These are phyloP conservation scores for Leucoma salicis DNA, from an alignment of 2,888 invertebrate genomes.

Conservation along the genomic window DNA sequence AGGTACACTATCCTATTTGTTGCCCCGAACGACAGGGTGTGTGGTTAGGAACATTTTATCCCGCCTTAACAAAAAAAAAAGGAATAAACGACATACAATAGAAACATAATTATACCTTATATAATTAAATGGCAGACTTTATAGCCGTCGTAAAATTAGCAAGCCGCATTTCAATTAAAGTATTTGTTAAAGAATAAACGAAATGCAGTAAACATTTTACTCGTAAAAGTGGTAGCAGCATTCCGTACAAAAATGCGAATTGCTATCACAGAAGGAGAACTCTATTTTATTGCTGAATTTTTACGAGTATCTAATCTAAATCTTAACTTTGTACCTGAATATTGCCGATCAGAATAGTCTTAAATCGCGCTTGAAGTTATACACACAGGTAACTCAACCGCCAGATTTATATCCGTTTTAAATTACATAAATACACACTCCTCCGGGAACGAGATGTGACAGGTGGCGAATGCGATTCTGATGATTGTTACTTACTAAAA, in stretches of 20 bases:
- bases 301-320: not conserved
- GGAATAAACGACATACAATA: not conserved
- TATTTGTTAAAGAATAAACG: constrained; percentile 21
- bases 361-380: not conserved
- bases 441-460: too few relatives aligned
- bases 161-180: constrained; percentile 56
- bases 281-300: not conserved
- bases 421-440: too few relatives aligned
- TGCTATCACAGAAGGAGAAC: constrained; percentile 1
- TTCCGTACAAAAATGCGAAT: not conserved
- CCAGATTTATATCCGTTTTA: too few relatives aligned
- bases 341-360: not conserved
- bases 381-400: too few relatives aligned
- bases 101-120: constrained; percentile 51
- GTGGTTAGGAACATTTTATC: too few relatives aligned
- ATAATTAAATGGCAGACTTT: constrained; percentile 67
- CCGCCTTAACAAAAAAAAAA: too few relatives aligned
- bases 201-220: constrained; percentile 7
- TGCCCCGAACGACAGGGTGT: too few relatives aligned
- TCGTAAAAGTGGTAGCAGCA: constrained; percentile 1
- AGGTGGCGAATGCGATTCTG: too few relatives aligned
- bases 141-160: constrained; percentile 61
- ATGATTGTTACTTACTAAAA: too few relatives aligned
- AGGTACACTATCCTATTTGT: too few relatives aligned
- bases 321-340: too few relatives aligned